These are phyloP conservation scores for Mamestra brassicae DNA, from an alignment of 2,888 invertebrate genomes.

Conservation along the genomic window DNA sequence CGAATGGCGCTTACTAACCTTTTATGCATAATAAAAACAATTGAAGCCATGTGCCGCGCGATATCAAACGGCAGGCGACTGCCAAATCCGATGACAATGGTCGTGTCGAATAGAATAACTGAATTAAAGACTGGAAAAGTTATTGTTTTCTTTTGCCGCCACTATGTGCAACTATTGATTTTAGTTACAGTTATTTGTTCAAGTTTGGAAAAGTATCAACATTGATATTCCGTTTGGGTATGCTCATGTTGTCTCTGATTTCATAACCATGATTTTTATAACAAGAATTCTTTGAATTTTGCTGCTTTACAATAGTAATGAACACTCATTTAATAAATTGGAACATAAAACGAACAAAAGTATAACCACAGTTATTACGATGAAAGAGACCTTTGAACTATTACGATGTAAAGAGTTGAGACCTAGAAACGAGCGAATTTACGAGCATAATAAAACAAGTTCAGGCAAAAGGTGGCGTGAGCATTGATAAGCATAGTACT, in stretches of 20 bases:
- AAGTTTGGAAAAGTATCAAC: not conserved
- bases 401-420: conserved; percentile 52
- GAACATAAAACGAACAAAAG: conserved; percentile 36
- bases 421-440: conserved; percentile 56
- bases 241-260: not conserved
- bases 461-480: conserved; percentile 51
- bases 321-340: conserved; percentile 25
- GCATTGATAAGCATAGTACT: conserved; percentile 66
- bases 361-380: conserved; percentile 27
- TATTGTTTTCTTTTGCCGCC: conserved; percentile 46
- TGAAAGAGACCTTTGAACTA: conserved; percentile 51
- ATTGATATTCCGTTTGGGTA: not conserved
- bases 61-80: conserved; percentile 68
- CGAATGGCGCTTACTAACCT: conserved; percentile 70
- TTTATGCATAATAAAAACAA: conserved; percentile 71
- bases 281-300: not conserved
- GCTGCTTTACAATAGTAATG: conserved; percentile 11
- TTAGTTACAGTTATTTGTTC: conserved; percentile 6
- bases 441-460: conserved; percentile 59
- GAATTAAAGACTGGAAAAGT: conserved; percentile 60
- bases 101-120: conserved; percentile 68
- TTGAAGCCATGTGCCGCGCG: conserved; percentile 68
- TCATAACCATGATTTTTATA: not conserved
- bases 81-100: conserved; percentile 79
- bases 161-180: conserved; percentile 45